These are phyloP conservation scores for Holacanthella duospinosa DNA, from an alignment of 2,888 invertebrate genomes.

Conservation along the genomic window DNA sequence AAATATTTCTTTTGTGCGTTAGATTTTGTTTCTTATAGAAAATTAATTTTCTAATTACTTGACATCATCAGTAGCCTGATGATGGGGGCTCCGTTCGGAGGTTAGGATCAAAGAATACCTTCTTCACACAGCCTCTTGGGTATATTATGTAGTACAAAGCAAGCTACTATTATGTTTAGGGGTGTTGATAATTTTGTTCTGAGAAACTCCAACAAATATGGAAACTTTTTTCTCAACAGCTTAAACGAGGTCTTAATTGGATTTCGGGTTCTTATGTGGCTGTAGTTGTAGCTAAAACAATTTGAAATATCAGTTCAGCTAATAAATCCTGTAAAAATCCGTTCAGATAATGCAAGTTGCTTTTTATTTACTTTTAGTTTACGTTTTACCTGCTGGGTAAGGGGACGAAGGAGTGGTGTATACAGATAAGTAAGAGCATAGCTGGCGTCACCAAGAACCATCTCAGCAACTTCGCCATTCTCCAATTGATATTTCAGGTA, in stretches of 20 bases:
- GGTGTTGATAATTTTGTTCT: conserved; percentile 6
- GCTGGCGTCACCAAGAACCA: conserved; percentile 4
- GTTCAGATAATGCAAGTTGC: neutral
- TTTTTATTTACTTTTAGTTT: too few relatives aligned
- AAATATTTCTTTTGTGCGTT: too few relatives aligned
- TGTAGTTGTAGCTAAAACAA: neutral
- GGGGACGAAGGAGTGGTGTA: neutral
- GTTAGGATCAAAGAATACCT: neutral
- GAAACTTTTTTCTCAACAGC: neutral
- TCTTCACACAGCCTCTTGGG: neutral
- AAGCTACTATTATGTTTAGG: neutral
- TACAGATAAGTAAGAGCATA: neutral
- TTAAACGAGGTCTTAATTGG: conserved; percentile 5
- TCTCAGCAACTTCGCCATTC: neutral
- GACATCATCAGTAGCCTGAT: too few relatives aligned
- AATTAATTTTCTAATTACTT: too few relatives aligned
- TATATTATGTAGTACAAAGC: conserved; percentile 11
- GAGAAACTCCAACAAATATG: neutral
- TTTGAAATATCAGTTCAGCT: neutral
- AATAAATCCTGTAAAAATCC: neutral
- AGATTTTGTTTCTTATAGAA: too few relatives aligned
- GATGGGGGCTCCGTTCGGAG: neutral
- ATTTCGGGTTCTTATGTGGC: neutral
- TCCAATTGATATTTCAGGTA: neutral
- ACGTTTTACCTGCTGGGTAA: neutral